phyloP scores from a whole-genome alignment of 2,888 invertebrate species.

The Synergus japonicus region DNA sequence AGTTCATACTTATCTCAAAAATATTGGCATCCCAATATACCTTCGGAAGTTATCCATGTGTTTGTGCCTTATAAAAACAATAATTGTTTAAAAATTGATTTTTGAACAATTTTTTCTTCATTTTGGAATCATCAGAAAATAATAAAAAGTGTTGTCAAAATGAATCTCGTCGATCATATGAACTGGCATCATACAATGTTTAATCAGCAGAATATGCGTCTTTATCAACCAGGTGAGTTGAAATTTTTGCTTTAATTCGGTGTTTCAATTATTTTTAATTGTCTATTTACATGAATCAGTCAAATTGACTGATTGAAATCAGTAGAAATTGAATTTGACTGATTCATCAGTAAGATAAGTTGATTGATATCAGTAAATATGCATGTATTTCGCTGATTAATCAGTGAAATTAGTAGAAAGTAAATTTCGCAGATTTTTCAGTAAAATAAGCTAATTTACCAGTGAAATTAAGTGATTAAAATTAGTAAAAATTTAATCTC shows the following conservation, averaged over 20 bases:
- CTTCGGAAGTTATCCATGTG: neutral
- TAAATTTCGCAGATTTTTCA: no score
- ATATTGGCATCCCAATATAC: neutral
- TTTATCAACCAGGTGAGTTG: slow-evolving; percentile 51
- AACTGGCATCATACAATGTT: slow-evolving; percentile 21
- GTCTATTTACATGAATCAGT: neutral
- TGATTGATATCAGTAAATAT: no score
- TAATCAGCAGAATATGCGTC: neutral
- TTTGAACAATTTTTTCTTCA: neutral
- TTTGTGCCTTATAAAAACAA: neutral
- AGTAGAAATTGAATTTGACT: no score
- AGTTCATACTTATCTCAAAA: neutral
- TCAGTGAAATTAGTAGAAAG: no score
- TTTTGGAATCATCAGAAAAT: no score
- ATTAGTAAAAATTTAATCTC: no score
- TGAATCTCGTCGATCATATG: slow-evolving; percentile 8
- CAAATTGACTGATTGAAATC: no score
- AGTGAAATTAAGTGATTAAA: no score
- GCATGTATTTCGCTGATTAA: no score
- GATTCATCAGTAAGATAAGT: no score
- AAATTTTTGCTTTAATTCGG: neutral
- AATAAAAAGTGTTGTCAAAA: neutral
- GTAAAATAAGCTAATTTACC: no score
- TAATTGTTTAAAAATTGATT: neutral
- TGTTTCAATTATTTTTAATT: neutral